Percentiles rank a stretch among this genome's conserved stretches.
phyloP scores from a whole-genome alignment of 2,797 vertebrate species.

The Cottoperca gobio region DNA sequence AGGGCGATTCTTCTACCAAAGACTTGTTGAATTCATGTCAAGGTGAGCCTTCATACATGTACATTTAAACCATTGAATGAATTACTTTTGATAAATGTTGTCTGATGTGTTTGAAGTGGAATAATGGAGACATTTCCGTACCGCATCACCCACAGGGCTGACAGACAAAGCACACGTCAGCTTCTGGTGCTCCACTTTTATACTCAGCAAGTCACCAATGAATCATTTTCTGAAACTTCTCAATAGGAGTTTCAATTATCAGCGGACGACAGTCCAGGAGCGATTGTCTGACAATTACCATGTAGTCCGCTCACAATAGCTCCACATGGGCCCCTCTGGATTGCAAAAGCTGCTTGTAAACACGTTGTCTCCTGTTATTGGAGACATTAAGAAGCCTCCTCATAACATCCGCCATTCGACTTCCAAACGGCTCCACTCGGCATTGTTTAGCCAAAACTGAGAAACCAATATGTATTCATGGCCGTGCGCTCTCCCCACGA shows the following conservation, averaged over 20 bases:
- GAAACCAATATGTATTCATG: constrained; percentile 11
- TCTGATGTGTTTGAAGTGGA: not conserved
- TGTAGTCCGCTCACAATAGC: constrained; percentile 14
- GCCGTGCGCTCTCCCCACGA: not conserved
- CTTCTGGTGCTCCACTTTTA: constrained; percentile 17
- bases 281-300: constrained; percentile 9
- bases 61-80: not conserved
- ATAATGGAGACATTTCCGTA: not conserved
- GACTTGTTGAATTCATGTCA: constrained; percentile 97
- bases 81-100: not conserved
- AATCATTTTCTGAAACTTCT: constrained; percentile 20
- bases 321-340: not conserved
- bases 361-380: constrained; percentile 13
- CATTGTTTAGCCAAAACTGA: constrained; percentile 16
- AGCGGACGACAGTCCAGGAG: not conserved
- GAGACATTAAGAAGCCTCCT: constrained; percentile 1
- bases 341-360: constrained; percentile 26
- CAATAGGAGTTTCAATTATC: constrained; percentile 26
- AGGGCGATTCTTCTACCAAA: constrained; percentile 96
- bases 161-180: not conserved
- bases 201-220: constrained; percentile 16
- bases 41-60: constrained; percentile 83
- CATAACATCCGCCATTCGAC: not conserved
- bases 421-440: not conserved
- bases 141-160: not conserved